These are phyloP conservation scores for Acleris literana DNA, from an alignment of 2,888 invertebrate genomes.

Conservation along the genomic window DNA sequence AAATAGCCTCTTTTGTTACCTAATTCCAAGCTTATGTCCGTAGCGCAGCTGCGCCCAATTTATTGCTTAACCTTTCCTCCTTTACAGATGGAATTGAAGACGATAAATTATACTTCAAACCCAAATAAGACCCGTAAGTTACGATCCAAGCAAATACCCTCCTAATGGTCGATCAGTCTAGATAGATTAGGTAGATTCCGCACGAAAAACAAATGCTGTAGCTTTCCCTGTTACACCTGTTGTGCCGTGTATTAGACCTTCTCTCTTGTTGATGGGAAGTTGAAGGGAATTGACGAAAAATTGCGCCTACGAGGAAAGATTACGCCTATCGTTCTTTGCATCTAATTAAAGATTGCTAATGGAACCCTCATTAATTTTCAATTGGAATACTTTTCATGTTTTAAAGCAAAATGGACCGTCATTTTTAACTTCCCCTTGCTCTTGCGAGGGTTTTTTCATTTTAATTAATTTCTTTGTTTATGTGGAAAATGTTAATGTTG, in stretches of 20 bases:
- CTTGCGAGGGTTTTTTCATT: neutral
- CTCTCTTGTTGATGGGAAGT: conserved; percentile 14
- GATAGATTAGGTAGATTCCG: conserved; percentile 67
- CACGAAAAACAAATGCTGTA: conserved; percentile 48
- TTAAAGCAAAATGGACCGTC: neutral
- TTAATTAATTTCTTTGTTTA: neutral
- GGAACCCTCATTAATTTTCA: conserved; percentile 15
- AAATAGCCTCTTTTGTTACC: conserved; percentile 76
- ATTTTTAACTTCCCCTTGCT: neutral
- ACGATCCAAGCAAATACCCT: conserved; percentile 67
- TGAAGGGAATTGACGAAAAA: conserved; percentile 12
- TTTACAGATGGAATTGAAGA: conserved; percentile 78
- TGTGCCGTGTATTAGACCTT: neutral
- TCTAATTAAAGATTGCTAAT: conserved; percentile 21
- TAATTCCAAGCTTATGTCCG: conserved; percentile 76
- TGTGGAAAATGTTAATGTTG: neutral
- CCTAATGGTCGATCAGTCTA: conserved; percentile 71
- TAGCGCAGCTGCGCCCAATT: conserved; percentile 76
- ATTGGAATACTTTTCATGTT: neutral
- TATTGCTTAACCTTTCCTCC: conserved; percentile 79
- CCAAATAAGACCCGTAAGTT: conserved; percentile 79
- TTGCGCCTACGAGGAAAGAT: conserved; percentile 18
- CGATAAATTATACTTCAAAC: conserved; percentile 82
- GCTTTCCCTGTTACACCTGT: conserved; percentile 22
- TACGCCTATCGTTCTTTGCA: conserved; percentile 21